These are phyloP conservation scores for Pinctada fucata DNA, from an alignment of 2,888 invertebrate species.

Conservation along the genomic window DNA sequence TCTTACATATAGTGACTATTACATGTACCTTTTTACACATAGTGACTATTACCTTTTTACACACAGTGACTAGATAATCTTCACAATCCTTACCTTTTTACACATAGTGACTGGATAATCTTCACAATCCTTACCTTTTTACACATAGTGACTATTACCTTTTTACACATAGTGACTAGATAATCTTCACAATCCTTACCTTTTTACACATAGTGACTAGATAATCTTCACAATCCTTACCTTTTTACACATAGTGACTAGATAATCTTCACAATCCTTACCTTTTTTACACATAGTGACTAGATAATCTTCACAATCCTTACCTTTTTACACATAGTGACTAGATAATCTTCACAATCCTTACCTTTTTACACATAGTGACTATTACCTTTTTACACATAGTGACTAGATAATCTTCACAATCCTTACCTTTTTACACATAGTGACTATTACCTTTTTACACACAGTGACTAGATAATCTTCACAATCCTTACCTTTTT, in stretches of 20 bases:
- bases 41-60: too few species aligned
- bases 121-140: conserved; percentile 91
- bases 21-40: too few species aligned
- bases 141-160: too few species aligned
- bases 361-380: too few species aligned
- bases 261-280: conserved; percentile 69
- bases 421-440: too few species aligned
- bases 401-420: conserved; percentile 89
- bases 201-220: conserved; percentile 91
- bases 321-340: conserved; percentile 66
- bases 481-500: conserved; percentile 83
- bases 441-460: too few species aligned
- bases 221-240: conserved; percentile 90
- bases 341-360: too few species aligned
- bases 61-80: too few species aligned
- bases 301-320: conserved; percentile 90
- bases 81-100: conserved; percentile 83
- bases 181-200: conserved; percentile 76
- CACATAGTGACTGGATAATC: conserved; percentile 89
- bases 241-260: too few species aligned
- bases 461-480: too few species aligned
- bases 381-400: conserved; percentile 91
- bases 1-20: too few species aligned
- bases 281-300: conserved; percentile 91
- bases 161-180: too few species aligned